These are phyloP conservation scores for Drosophila prosaltans DNA, from an alignment of 1,140 invertebrate species.

Conservation along the genomic window DNA sequence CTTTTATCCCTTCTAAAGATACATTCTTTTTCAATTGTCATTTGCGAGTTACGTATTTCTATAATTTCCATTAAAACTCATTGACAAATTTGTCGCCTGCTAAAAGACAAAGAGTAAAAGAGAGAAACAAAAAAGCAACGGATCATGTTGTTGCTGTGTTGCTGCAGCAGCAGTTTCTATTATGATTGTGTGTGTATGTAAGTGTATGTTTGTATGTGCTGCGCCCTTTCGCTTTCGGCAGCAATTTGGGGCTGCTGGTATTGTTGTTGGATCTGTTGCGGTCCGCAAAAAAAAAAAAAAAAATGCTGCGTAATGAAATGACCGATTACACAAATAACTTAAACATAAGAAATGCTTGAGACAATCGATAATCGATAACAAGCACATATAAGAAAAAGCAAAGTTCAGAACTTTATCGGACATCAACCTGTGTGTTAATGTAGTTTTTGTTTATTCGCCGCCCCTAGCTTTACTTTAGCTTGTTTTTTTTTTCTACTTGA, in stretches of 20 bases:
- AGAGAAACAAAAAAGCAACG: constrained; percentile 35
- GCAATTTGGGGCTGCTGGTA: constrained; percentile 53
- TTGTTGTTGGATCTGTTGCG: constrained; percentile 11
- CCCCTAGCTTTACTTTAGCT: constrained; percentile 19
- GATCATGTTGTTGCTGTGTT: constrained; percentile 33
- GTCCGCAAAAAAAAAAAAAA: constrained; percentile 33
- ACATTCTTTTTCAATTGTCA: too few species aligned
- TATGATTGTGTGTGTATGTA: constrained; percentile 4
- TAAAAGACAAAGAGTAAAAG: not conserved
- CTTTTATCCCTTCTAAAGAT: too few species aligned
- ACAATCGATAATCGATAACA: constrained; percentile 61
- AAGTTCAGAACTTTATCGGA: constrained; percentile 76
- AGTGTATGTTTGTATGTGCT: constrained; percentile 32
- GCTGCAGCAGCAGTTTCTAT: constrained; percentile 58
- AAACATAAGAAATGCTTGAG: constrained; percentile 39
- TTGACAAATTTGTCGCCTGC: constrained; percentile 55
- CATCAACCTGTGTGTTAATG: constrained; percentile 60
- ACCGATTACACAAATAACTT: constrained; percentile 34
- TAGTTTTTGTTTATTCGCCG: constrained; percentile 27
- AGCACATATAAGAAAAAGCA: constrained; percentile 34
- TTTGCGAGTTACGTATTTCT: too few species aligned
- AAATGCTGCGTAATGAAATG: constrained; percentile 51
- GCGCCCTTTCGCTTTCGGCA: constrained; percentile 77
- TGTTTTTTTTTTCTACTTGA: constrained; percentile 57
- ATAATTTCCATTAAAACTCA: not conserved